Evolutionary conservation across 2,113 vertebrate species (phyloP).

Genomic region (Apteryx mantelli): DNA sequence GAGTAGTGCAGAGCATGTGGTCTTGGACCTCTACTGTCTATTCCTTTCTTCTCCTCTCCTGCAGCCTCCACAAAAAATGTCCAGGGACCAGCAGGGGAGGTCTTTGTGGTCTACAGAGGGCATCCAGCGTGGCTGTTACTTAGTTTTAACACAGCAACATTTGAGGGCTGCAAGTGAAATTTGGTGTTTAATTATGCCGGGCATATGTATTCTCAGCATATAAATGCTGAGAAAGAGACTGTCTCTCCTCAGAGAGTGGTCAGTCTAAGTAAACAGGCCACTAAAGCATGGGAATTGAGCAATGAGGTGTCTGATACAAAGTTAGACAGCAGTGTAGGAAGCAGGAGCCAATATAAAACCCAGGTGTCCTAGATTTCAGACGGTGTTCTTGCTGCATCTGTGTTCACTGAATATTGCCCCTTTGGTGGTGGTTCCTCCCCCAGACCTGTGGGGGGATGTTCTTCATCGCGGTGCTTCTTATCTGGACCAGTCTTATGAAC

Average conservation of each 20-base stretch:
- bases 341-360: neutral
- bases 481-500: neutral
- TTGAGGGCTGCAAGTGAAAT: neutral
- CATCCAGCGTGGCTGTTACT: no score
- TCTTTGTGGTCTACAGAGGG: neutral
- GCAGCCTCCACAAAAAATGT: neutral
- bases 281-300: neutral
- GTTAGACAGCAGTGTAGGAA: neutral
- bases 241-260: neutral
- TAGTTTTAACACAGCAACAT: neutral
- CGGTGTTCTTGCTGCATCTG: neutral
- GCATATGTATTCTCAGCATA: neutral
- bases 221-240: neutral
- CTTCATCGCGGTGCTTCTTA: neutral
- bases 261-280: neutral
- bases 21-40: neutral
- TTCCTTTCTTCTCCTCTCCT: neutral
- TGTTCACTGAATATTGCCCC: neutral
- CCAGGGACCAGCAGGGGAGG: neutral
- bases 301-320: neutral
- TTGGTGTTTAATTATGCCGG: neutral
- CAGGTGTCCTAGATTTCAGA: neutral
- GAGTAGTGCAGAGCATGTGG: neutral
- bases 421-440: neutral
- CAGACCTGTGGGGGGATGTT: neutral